Evolutionary conservation across 1,140 invertebrate genomes (phyloP), one percentile per base, ranked within the genome.

Genomic region (Popillia japonica): DNA sequence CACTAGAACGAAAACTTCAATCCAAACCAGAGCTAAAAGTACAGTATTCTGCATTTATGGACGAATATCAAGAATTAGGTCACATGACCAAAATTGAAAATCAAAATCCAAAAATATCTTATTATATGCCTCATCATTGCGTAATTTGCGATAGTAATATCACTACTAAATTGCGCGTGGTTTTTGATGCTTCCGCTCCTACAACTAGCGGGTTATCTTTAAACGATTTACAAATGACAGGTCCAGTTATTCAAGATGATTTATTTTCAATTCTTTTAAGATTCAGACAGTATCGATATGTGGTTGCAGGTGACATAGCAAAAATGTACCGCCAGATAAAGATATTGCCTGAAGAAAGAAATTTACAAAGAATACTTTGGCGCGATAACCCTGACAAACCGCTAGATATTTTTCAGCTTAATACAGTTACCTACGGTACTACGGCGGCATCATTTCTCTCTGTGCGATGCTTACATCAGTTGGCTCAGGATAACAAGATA

Each of bases 111-210:
- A 64, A 14, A 68, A 68, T 23, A 14, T 3, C 20, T 68, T 77
- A 77, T 76, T 89, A 86, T 78, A 42, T 88, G 17, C 86, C 87
- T 3, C 87, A 89, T 80, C 86, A 87, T 61, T 79, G 80, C 7
- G 86, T 88, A 0, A 11, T 86, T 2, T 82, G 82, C 64, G 76
- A 78, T 9, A 44, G 79, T 17, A 83, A 83, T 34, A 68, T 64
- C 0, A 85, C 83, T 0, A 86, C 85, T 0, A 84, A 84, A 79
- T 40, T 86, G 6, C 74, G 86, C 75, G 84, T 87, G 6, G 87
- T 88, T 20, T 87, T 86, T 75, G 84, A 87, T 78, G 84, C 78
- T 6, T 87, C 86, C 2, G 74, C 78, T 7, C 82, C 80, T 68
- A 84, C 83, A 1, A 78, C 76, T 6, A 79, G 72, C 10, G 84